A percentile compares a stretch with the other conserved stretches of the same genome.
Evolutionary conservation across 2,888 invertebrate species (phyloP).

Genomic region (Harpagoxenus sublaevis): DNA sequence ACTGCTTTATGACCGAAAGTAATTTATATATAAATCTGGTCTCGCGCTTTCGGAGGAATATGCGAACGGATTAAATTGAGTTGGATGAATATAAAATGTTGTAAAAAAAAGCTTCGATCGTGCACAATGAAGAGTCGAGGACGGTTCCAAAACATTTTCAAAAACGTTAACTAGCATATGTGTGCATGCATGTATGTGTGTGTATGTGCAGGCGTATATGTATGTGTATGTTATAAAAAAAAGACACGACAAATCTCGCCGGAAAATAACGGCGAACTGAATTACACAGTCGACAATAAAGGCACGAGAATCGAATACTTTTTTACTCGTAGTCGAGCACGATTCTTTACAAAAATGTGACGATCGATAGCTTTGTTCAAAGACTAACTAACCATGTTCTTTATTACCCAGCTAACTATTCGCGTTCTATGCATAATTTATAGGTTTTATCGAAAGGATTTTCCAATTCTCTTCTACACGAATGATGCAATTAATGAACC

Average conservation of each 20-base stretch:
- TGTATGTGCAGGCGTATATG: not conserved
- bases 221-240: conserved; percentile 15
- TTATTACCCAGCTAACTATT: conserved; percentile 59
- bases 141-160: conserved; percentile 27
- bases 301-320: conserved; percentile 42
- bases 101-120: conserved; percentile 40
- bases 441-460: conserved; percentile 65
- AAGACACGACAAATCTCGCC: conserved; percentile 26
- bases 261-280: conserved; percentile 37
- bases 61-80: conserved; percentile 51
- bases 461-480: conserved; percentile 59
- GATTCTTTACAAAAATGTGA: conserved; percentile 43
- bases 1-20: conserved; percentile 55
- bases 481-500: conserved; percentile 78
- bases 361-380: conserved; percentile 31
- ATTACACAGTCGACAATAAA: conserved; percentile 39
- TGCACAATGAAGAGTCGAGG: conserved; percentile 43
- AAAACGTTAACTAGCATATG: conserved; percentile 15
- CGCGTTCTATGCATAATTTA: conserved; percentile 70
- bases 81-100: conserved; percentile 56
- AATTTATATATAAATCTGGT: conserved; percentile 57
- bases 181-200: not conserved
- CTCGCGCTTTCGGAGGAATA: conserved; percentile 35
- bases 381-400: conserved; percentile 54
- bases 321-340: conserved; percentile 18